Conservation (phyloP, 2,888 invertebrate species). For the Anagyrus pseudococci region DNA sequence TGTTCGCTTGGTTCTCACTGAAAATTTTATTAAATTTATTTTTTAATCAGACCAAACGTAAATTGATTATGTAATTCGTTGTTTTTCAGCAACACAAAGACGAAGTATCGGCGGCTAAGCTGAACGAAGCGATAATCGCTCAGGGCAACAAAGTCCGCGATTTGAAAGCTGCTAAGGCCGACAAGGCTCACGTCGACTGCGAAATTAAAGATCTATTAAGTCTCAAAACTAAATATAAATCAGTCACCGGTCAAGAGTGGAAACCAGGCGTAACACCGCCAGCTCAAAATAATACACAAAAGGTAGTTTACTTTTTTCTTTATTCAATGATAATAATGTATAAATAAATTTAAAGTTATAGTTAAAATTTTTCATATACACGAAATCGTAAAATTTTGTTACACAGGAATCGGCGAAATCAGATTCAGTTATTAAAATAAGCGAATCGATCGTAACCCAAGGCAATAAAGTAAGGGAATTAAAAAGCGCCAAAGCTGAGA, state of each 20-base stretch:
- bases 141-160: slow-evolving; percentile 54
- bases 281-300: no score
- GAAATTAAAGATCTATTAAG: slow-evolving; percentile 68
- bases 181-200: slow-evolving; percentile 62
- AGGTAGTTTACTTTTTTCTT: no score
- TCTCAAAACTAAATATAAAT: slow-evolving; percentile 60
- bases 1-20: not conserved
- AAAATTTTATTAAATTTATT: not conserved
- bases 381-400: no score
- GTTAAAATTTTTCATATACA: not conserved
- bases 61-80: no score
- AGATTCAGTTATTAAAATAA: slow-evolving; percentile 9
- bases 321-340: not conserved
- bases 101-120: slow-evolving; percentile 43
- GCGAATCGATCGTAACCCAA: slow-evolving; percentile 62
- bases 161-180: slow-evolving; percentile 49
- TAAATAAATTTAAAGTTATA: no score
- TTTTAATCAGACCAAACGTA: no score
- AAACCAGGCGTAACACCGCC: no score
- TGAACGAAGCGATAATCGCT: slow-evolving; percentile 63
- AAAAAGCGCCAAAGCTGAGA: slow-evolving; percentile 49
- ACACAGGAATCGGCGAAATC: no score
- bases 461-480: slow-evolving; percentile 52
- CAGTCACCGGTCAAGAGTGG: slow-evolving; percentile 62
- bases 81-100: no score